These are phyloP conservation scores for Novumbra hubbsi DNA, from an alignment of 2,797 vertebrate species.

Conservation along the genomic window DNA sequence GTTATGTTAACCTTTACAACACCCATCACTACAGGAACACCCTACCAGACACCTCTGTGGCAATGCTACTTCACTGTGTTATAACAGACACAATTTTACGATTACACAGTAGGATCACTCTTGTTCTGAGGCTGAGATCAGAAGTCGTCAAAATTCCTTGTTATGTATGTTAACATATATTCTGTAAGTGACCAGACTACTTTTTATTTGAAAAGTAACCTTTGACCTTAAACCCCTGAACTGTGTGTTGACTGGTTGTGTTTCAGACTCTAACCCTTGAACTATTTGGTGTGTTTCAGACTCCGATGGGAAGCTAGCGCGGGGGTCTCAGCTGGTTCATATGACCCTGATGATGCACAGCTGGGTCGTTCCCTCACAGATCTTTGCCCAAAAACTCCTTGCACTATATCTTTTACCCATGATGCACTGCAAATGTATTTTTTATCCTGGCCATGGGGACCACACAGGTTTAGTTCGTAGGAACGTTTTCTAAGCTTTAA, in stretches of 20 bases:
- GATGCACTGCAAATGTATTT: background rate
- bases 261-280: conserved; percentile 67
- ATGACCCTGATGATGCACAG: conserved; percentile 91
- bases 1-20: no score
- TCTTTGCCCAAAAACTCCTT: conserved; percentile 81
- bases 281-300: conserved; percentile 65
- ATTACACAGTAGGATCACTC: no score
- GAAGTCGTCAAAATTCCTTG: no score
- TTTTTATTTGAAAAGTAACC: background rate
- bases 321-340: conserved; percentile 79
- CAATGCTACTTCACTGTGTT: no score
- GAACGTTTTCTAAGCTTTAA: no score
- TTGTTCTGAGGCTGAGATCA: no score
- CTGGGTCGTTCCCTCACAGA: conserved; percentile 86
- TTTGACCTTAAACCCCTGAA: background rate
- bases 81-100: no score
- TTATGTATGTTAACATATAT: no score
- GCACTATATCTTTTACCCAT: conserved; percentile 82
- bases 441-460: conserved; percentile 6
- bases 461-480: background rate
- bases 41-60: no score
- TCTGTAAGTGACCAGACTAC: background rate
- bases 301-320: conserved; percentile 75
- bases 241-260: background rate
- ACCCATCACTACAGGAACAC: no score